Percentiles rank a stretch among this genome's conserved stretches.
Conservation (phyloP, 2,888 invertebrate genomes). For the Dusona sp. region DNA sequence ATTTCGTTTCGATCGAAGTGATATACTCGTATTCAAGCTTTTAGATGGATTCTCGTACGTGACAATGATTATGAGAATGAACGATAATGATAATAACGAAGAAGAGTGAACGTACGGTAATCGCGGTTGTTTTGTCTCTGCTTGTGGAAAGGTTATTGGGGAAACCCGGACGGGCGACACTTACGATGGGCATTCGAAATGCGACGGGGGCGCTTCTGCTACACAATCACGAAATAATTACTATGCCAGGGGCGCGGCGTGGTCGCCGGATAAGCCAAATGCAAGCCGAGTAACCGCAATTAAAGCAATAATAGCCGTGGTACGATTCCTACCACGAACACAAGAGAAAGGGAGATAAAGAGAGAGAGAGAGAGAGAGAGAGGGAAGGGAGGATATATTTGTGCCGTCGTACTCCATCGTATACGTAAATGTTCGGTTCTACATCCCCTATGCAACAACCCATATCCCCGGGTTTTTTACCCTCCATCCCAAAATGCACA, state of each 20-base stretch:
- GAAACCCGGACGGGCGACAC: conserved; percentile 50
- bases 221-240: conserved; percentile 69
- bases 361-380: conserved; percentile 27
- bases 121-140: conserved; percentile 29
- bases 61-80: conserved; percentile 32
- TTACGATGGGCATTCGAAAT: conserved; percentile 63
- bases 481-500: conserved; percentile 55
- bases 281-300: conserved; percentile 67
- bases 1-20: background rate
- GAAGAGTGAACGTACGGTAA: conserved; percentile 10
- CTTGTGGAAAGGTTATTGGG: conserved; percentile 17
- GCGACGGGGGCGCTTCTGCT: conserved; percentile 46
- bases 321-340: conserved; percentile 68
- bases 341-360: conserved; percentile 4
- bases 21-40: background rate
- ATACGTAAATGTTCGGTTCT: conserved; percentile 59
- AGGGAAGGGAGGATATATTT: conserved; percentile 29
- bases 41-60: conserved; percentile 17
- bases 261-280: conserved; percentile 67
- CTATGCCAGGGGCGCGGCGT: conserved; percentile 62
- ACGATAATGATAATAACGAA: conserved; percentile 52
- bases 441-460: conserved; percentile 43
- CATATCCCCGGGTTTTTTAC: conserved; percentile 43
- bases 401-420: conserved; percentile 37
- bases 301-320: conserved; percentile 69